Base-by-base conservation (phyloP, 2,888 invertebrate genomes). In the Mantis religiosa region DNA sequence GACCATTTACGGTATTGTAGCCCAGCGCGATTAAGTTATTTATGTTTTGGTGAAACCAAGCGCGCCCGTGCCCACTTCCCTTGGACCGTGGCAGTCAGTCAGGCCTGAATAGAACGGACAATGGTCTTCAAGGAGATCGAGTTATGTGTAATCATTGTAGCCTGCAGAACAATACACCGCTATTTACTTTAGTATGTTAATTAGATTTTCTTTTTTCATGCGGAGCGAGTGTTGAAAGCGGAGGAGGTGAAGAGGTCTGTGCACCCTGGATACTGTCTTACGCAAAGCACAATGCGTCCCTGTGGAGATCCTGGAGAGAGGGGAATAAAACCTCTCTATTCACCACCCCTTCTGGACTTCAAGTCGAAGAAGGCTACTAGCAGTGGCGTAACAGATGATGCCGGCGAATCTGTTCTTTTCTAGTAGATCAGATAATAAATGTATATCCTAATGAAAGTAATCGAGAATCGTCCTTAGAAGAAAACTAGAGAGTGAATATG, bases 21-120 rank as follows among this genome's bases (percentile, higher is more conserved):
- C 30, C 7, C 87, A n/a, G 34, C 30, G 27, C 87, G 89, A 89
- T 89, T 89, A 88, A 89, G 88, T 89, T 89, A 89, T 89, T 89
- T 89, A 89, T 89, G 89, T 89, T 88, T 89, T 89, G 88, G 88
- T 88, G 84, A 88, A 47, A 28, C 41, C 82, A 71, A 71, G 54
- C 25, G 25, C 54, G 54, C 54, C 15, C 25, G 54, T 15, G 54
- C 25, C n/a, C 82, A 28, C 14, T 15, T 27, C 87, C 34, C 82
- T 86, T 86, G 47, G 86, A 71, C 86, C 20, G 34, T 82, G 82
- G 54, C 14, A 82, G 82, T 87, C 82, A 81, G 82, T 87, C 87
- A 87, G 87, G 54, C 82, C 81, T 30, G 87, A 87, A 87, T 87
- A 87, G 82, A 82, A 87, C n/a, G 87, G 82, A 87, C 87, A 87